Evolutionary conservation across 92 coral and sea anemone genomes (phyloP), one percentile per base, ranked within the genome.

Genomic region (Zoanthus gigantus): DNA sequence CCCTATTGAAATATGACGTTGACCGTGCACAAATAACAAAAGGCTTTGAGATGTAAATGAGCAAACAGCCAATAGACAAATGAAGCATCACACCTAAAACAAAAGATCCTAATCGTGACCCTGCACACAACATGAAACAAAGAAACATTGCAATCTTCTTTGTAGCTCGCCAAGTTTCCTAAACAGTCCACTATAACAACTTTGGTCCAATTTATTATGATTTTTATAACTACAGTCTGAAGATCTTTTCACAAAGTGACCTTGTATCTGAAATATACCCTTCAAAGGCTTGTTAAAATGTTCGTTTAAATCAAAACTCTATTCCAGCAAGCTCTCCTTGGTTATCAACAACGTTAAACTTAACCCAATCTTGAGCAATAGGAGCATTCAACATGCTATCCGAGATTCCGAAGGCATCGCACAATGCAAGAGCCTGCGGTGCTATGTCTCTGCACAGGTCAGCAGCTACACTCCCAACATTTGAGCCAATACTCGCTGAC

Each of bases 301-400:
- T 76, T 76, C 61, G 17, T 76, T 50, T 15, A 53, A 76, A 4
- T 76, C 65, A 76, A 76, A 76, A 76, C 32, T 76, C 65, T 10
- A 79, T 32, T 6, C 84, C 84, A 7, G 66, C 83, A 32, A 90
- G 81, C 52, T 95, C 98, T 76, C 98, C 98, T 42, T 85, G 76
- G 88, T 95, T 95, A 66, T 95, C 98, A 46, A 87, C 89, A 32
- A 85, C 92, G 52, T 95, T 95, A 77, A 85, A 95, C 85, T 90
- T 88, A 84, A 95, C 92, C 98, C 98, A 95, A 91, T 95, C 98
- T 76, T 90, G 88, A 7, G 98, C 98, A 44, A 95, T 92, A 15
- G 98, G 98, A 15, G 98, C 95, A 74, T 90, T 94, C 32, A 95
- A 86, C 96, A 95, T 95, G 73, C 89, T 92, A 74, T 95, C 96